Evolutionary conservation across 2,797 vertebrate genomes (phyloP).

Genomic region (Leptoclinus maculatus): DNA sequence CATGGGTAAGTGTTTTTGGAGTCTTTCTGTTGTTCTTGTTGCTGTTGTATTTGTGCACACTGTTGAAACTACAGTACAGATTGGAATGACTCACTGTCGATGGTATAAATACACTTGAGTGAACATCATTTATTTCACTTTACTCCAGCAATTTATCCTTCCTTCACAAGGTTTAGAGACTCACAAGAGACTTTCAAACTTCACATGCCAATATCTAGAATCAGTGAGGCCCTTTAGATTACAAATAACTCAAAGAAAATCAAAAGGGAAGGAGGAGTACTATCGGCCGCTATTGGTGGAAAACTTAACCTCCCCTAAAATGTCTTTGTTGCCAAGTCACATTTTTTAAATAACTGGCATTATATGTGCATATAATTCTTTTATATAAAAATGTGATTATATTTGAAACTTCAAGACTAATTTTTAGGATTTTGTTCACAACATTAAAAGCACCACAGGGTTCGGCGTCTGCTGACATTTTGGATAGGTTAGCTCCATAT

Average conservation of each 20-base stretch:
- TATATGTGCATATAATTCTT: not conserved
- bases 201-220: not conserved
- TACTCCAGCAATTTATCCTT: not conserved
- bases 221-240: not conserved
- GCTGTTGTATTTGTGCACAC: not conserved
- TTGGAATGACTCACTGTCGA: not conserved
- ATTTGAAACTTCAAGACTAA: not conserved
- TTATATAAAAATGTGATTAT: not conserved
- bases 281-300: not conserved
- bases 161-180: not conserved
- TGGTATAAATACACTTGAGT: not conserved
- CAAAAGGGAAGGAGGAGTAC: not conserved
- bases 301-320: not conserved
- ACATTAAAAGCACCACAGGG: not conserved
- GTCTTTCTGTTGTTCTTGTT: not conserved
- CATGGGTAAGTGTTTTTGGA: conserved; percentile 77
- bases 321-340: not conserved
- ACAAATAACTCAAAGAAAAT: not conserved
- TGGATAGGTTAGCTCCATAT: not conserved
- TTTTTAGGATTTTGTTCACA: not conserved
- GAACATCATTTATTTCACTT: not conserved
- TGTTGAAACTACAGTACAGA: not conserved
- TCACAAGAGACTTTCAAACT: not conserved
- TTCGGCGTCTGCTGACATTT: not conserved
- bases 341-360: not conserved